Base-by-base conservation (phyloP, 2,888 invertebrate species). In the Margaritifera margaritifera region DNA sequence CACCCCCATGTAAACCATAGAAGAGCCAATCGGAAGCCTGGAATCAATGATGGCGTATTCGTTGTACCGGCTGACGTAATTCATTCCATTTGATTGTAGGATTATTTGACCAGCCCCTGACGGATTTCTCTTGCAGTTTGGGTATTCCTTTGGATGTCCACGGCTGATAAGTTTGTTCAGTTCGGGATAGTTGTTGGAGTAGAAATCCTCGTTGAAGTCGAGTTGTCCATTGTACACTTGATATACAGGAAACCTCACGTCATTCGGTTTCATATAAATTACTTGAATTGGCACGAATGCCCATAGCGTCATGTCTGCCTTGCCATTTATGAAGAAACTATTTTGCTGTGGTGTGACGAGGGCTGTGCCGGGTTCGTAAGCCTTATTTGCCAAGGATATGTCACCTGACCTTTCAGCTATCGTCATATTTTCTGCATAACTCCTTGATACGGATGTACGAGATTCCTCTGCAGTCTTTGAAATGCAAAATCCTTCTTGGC, bases 11-110 rank as follows among this genome's bases (percentile, higher is more conserved):
- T 80, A 80, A n/a, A 80, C 77, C 61, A 79, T 79, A 1, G 78
- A 68, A 4, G 81, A 69, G 4, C 82, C 77, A 1, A 77, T 59
- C 18, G 83, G 77, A 42, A 79, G 69, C 8, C 80, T 68, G 24
- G 72, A 72, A 62, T 86, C 81, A 15, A 84, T 66, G 19, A 83
- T 73, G 22, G 81, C 78, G n/a, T 77, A 77, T 24, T 85, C 84
- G n/a, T 80, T 79, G 69, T 80, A 83, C 24, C 62, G 64, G 6
- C 84, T 84, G 2, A 79, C 60, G 64, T 84, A 84, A 62, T 81
- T 81, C 1, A 86, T 69, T 1, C 84, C 86, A 55, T 75, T 68
- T 22, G 84, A 77, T 51, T 74, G 63, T 3, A 85, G 71, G 59
- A 72, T 80, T 11, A 84, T 77, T 57, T 77, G 78, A 22, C 54